phyloP scores from a whole-genome alignment of 1,140 invertebrate species.

The Panonychus citri region DNA sequence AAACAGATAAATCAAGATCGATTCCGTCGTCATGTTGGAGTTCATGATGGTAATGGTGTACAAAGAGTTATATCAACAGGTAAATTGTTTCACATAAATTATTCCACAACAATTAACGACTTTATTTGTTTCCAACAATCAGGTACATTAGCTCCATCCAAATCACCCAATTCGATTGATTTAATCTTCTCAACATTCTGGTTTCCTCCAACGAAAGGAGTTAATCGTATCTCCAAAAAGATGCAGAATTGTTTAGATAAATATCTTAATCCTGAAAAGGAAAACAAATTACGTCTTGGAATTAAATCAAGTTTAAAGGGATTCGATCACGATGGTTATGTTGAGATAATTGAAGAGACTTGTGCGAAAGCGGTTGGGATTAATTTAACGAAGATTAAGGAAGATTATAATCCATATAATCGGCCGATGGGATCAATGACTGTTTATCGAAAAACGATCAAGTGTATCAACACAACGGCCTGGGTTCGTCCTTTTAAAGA shows the following conservation, averaged over 20 bases:
- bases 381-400: constrained; percentile 16
- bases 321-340: constrained; percentile 27
- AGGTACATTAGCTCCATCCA: constrained; percentile 23
- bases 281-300: constrained; percentile 10
- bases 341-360: constrained; percentile 21
- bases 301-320: constrained; percentile 14
- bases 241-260: constrained; percentile 25
- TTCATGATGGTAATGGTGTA: constrained; percentile 25
- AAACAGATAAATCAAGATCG: background rate
- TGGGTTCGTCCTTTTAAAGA: constrained; percentile 21
- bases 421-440: constrained; percentile 29
- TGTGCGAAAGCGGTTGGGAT: constrained; percentile 1
- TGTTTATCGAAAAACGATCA: constrained; percentile 25
- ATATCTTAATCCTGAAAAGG: constrained; percentile 19
- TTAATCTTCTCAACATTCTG: constrained; percentile 30
- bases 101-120: too few species aligned
- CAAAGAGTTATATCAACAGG: constrained; percentile 25
- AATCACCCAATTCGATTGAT: constrained; percentile 23
- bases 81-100: constrained; percentile 8
- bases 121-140: background rate
- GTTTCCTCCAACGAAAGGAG: constrained; percentile 26
- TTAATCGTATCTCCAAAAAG: constrained; percentile 22
- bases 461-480: constrained; percentile 17
- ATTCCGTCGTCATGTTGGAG: constrained; percentile 23
- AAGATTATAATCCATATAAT: constrained; percentile 19